Evolutionary conservation across 2,888 invertebrate genomes (phyloP).

Genomic region (Chymomyza amoena): DNA sequence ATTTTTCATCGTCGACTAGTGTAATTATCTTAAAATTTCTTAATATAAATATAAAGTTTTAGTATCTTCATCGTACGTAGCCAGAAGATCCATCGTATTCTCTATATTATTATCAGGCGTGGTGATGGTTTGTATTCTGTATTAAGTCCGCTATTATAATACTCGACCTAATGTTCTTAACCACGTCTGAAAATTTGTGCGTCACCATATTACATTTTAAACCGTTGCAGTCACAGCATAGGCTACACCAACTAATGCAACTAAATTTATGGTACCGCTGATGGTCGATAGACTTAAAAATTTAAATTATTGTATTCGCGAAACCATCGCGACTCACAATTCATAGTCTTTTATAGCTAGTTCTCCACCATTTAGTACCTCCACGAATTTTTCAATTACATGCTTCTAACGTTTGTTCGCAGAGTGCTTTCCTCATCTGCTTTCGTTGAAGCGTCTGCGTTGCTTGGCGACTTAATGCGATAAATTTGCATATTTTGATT

Average conservation of each 20-base stretch:
- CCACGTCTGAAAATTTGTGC: no score
- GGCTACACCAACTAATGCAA: conserved; percentile 24
- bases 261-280: conserved; percentile 56
- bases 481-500: conserved; percentile 77
- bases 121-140: no score
- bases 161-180: no score
- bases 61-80: no score
- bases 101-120: no score
- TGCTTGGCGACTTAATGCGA: conserved; percentile 74
- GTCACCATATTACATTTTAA: not conserved
- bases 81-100: no score
- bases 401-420: conserved; percentile 55
- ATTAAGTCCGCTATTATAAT: no score
- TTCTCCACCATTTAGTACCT: not conserved
- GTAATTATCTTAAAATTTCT: no score
- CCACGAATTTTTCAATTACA: conserved; percentile 58
- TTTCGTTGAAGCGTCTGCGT: conserved; percentile 26
- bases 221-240: not conserved
- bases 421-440: conserved; percentile 36
- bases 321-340: conserved; percentile 54
- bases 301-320: conserved; percentile 74
- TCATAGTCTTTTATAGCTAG: not conserved
- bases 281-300: conserved; percentile 66
- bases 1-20: no score
- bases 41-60: no score